phyloP scores from a whole-genome alignment of 2,113 vertebrate genomes.

The Psittacara wagleri region DNA sequence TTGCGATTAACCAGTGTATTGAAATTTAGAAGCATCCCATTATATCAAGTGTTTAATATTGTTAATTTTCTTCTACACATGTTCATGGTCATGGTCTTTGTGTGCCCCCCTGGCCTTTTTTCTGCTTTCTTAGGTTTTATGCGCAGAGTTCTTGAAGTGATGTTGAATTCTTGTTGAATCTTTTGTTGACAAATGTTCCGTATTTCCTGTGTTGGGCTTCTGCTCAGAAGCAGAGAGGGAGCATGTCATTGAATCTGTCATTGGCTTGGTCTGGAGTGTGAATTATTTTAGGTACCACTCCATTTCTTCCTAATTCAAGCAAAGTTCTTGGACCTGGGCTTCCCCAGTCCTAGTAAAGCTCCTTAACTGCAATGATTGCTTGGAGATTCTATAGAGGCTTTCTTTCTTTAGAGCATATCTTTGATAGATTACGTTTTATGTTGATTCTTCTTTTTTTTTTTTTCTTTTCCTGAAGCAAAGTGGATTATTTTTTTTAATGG shows the following conservation, averaged over 20 bases:
- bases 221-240: not conserved
- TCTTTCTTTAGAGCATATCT: not conserved
- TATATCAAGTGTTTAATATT: not conserved
- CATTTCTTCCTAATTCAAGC: not conserved
- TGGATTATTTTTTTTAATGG: not conserved
- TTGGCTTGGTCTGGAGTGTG: too few species aligned
- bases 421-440: not conserved
- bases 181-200: too few species aligned
- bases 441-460: not conserved
- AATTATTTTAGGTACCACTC: not conserved
- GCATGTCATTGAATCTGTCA: rapidly evolving
- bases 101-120: not conserved
- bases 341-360: not conserved
- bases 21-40: not conserved
- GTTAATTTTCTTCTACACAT: rapidly evolving
- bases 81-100: rapidly evolving
- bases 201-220: not conserved
- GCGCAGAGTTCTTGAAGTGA: not conserved
- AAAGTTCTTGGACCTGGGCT: not conserved
- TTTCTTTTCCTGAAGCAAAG: not conserved
- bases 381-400: not conserved
- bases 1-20: not conserved
- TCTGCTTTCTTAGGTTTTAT: not conserved
- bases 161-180: too few species aligned
- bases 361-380: not conserved